phyloP scores from a whole-genome alignment of 2,113 vertebrate species.

The Labeo rohita region DNA sequence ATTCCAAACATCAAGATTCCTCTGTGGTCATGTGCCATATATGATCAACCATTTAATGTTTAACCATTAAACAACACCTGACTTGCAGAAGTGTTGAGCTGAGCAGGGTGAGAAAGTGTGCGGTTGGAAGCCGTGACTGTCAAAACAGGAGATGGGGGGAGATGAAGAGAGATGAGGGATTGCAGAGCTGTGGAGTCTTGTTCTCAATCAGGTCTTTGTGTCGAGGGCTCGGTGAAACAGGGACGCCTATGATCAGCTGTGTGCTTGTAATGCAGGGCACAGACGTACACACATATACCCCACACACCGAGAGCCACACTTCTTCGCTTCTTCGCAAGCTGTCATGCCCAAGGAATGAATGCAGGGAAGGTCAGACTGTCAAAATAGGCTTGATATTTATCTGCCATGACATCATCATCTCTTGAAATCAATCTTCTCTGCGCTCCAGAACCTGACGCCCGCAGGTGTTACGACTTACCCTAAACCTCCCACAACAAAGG shows the following conservation, averaged over 20 bases:
- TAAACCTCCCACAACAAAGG: slow-evolving; percentile 46
- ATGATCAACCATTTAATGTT: not conserved
- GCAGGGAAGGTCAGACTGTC: not conserved
- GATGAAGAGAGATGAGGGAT: slow-evolving; percentile 43
- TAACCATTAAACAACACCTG: slow-evolving; percentile 1
- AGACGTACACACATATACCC: slow-evolving; percentile 55
- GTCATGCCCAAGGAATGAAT: not conserved
- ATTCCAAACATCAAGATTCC: not conserved
- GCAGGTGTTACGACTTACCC: not conserved
- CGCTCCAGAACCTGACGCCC: not conserved
- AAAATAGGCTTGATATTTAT: not conserved
- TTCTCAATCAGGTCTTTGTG: slow-evolving; percentile 76
- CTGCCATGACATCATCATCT: not conserved
- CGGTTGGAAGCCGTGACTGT: not conserved
- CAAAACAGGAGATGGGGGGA: not conserved
- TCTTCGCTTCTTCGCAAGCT: not conserved
- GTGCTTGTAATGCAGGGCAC: slow-evolving; percentile 74
- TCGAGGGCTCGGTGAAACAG: slow-evolving; percentile 68
- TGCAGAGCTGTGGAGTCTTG: slow-evolving; percentile 44
- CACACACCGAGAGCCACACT: not conserved
- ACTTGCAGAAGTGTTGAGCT: not conserved
- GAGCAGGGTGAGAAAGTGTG: not conserved
- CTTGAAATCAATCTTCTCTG: not conserved
- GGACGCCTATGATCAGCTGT: slow-evolving; percentile 73
- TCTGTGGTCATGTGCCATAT: not conserved